Percentiles rank a stretch among this genome's conserved stretches.
phyloP scores from a whole-genome alignment of 2,888 invertebrate species.

The Sphaeridia pumilis region DNA sequence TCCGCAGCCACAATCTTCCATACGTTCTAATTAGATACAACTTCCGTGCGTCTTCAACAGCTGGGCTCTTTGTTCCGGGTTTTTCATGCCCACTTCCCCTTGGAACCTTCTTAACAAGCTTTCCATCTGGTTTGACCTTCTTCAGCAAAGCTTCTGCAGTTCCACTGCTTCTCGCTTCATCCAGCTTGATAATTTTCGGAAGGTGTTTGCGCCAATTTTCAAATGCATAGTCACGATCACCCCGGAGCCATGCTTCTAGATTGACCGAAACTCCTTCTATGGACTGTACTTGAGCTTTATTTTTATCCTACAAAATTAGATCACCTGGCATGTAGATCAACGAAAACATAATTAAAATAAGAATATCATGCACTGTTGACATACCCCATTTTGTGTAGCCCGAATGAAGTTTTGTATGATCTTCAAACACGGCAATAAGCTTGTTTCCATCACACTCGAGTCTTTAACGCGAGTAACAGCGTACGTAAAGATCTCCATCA shows the following conservation, averaged over 20 bases:
- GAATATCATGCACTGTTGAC: not conserved
- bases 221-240: conserved; percentile 57
- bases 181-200: conserved; percentile 37
- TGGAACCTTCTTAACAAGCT: conserved; percentile 15
- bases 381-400: conserved; percentile 36
- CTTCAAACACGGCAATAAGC: conserved; percentile 83
- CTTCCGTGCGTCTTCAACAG: conserved; percentile 39
- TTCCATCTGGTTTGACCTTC: conserved; percentile 3
- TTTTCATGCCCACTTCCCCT: conserved; percentile 9
- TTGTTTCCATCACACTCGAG: conserved; percentile 77
- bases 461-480: conserved; percentile 64
- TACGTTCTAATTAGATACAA: conserved; percentile 65
- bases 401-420: conserved; percentile 70
- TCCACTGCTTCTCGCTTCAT: conserved; percentile 2
- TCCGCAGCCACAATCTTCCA: conserved; percentile 53
- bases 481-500: conserved; percentile 74
- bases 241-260: conserved; percentile 59
- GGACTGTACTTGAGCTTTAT: conserved; percentile 46
- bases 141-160: not conserved
- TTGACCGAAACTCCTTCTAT: conserved; percentile 57
- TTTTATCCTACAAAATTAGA: conserved; percentile 38
- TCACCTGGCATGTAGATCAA: not conserved
- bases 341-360: not conserved
- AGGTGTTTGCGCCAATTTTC: conserved; percentile 57
- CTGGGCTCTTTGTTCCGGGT: conserved; percentile 7